Conservation (phyloP, 2,797 vertebrate species). For the Coccyzus lansbergi region DNA sequence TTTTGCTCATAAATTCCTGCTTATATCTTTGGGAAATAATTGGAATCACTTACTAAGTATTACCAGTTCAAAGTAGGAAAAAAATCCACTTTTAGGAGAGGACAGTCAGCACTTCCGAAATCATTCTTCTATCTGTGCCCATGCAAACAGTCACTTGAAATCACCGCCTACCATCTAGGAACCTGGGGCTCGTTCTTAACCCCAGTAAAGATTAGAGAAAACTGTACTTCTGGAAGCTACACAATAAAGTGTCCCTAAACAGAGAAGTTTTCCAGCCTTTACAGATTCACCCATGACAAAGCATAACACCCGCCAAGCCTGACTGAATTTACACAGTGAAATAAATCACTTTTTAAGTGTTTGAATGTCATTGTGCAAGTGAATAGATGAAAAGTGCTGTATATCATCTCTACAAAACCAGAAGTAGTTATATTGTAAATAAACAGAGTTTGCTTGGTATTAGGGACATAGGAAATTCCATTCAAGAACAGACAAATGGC, state of each 20-base stretch:
- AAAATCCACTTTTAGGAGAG: background rate
- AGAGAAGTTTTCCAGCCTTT: background rate
- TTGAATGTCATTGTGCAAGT: conserved; percentile 7
- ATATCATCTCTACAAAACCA: conserved; percentile 41
- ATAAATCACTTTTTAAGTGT: conserved; percentile 12
- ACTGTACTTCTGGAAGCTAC: background rate
- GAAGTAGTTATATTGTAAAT: conserved; percentile 53
- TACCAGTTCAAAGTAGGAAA: background rate
- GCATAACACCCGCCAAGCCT: conserved; percentile 19
- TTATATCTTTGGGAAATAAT: conserved; percentile 8
- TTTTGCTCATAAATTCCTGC: background rate
- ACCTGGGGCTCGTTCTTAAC: background rate
- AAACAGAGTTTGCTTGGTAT: conserved; percentile 64
- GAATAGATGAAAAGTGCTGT: conserved; percentile 6
- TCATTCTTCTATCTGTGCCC: background rate
- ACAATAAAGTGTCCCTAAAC: background rate
- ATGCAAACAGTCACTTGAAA: background rate
- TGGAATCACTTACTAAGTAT: background rate
- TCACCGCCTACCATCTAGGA: background rate
- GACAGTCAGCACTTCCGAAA: background rate
- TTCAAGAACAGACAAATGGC: conserved; percentile 69
- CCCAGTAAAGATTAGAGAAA: background rate
- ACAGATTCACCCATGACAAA: conserved; percentile 25
- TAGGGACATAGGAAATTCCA: conserved; percentile 72
- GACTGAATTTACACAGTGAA: conserved; percentile 26